Conservation (phyloP, 2,113 vertebrate species). For the Onychostoma macrolepis region DNA sequence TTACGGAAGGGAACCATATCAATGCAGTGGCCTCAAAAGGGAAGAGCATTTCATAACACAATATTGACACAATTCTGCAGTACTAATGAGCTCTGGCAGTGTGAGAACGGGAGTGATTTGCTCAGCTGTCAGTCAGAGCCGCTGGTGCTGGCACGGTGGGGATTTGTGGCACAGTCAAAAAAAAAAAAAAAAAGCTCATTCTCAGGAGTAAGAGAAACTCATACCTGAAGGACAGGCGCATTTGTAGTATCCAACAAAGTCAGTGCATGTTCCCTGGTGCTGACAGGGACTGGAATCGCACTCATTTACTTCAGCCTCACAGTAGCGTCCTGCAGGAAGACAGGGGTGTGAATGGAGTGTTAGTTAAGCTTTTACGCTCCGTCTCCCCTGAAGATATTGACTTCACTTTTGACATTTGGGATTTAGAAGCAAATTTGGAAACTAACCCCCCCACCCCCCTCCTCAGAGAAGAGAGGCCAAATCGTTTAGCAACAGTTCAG, state of each 20-base stretch:
- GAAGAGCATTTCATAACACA: constrained; percentile 60
- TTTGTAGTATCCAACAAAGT: constrained; percentile 69
- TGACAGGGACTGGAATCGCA: constrained; percentile 77
- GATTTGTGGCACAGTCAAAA: constrained; percentile 16
- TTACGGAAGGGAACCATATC: constrained; percentile 63
- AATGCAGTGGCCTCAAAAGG: constrained; percentile 55
- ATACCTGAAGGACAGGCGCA: constrained; percentile 81
- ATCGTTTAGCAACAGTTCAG: background rate
- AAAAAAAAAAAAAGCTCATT: background rate
- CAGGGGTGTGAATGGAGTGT: constrained; percentile 35
- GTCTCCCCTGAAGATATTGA: constrained; percentile 18
- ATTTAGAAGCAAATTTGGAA: constrained; percentile 24
- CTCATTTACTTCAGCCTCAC: constrained; percentile 73
- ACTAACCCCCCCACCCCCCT: background rate
- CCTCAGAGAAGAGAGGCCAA: constrained; percentile 2
- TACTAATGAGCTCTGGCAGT: constrained; percentile 61
- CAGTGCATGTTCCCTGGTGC: constrained; percentile 77
- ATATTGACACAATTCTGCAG: constrained; percentile 66
- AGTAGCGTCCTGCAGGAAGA: constrained; percentile 71
- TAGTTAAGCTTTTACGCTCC: constrained; percentile 18
- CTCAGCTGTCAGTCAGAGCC: constrained; percentile 65
- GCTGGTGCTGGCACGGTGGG: constrained; percentile 19
- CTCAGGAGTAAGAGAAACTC: constrained; percentile 17
- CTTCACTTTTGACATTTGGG: constrained; percentile 23
- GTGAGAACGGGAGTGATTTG: constrained; percentile 55